phyloP scores from a whole-genome alignment of 2,113 vertebrate species.

The Cyanistes caeruleus region DNA sequence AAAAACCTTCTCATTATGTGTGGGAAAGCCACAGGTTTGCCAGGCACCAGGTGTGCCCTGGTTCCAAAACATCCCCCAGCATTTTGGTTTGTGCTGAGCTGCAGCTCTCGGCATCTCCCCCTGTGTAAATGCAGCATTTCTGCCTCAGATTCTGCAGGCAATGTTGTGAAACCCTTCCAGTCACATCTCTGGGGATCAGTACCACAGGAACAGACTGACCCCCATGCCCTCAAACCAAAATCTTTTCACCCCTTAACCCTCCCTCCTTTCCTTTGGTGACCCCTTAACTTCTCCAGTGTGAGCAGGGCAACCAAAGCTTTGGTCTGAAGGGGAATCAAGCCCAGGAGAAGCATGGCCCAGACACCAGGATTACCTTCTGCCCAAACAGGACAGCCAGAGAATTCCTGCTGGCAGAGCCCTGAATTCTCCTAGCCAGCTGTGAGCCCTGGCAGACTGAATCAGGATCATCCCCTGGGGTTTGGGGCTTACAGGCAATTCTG shows the following conservation, averaged over 20 bases:
- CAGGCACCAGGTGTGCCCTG: background rate
- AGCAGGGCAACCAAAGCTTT: background rate
- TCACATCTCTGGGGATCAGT: background rate
- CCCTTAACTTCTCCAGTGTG: accelerated
- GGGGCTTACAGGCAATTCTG: background rate
- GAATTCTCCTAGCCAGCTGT: background rate
- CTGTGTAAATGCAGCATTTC: background rate
- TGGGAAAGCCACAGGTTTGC: background rate
- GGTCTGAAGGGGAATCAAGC: background rate
- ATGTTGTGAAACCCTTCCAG: background rate
- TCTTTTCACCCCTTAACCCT: background rate
- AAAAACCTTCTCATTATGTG: background rate
- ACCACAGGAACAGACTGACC: accelerated
- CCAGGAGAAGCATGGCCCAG: background rate
- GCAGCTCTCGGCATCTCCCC: background rate
- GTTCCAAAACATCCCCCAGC: background rate
- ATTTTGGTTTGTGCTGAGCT: background rate
- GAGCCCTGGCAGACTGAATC: background rate
- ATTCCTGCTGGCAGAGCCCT: background rate
- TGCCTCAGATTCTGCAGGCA: background rate
- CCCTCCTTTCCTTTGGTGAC: background rate
- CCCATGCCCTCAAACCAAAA: background rate
- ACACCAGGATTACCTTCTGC: background rate
- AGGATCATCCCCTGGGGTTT: background rate
- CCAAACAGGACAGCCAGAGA: background rate